phyloP scores from a whole-genome alignment of 2,113 vertebrate species.

The Ailuropoda melanoleuca region DNA sequence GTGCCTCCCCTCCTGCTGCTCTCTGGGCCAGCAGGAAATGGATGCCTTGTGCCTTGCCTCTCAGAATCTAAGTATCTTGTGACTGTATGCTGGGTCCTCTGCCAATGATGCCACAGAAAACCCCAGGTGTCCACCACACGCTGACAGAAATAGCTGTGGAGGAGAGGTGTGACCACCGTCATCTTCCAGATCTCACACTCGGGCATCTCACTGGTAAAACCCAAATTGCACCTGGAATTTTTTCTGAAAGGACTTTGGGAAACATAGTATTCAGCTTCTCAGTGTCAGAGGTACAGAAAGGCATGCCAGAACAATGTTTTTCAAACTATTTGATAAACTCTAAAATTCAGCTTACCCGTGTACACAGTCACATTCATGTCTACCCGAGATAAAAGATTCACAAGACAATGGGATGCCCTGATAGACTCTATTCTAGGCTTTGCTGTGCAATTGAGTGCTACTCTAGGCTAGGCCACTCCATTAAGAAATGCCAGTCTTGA shows the following conservation, averaged over 20 bases:
- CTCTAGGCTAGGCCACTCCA: background rate
- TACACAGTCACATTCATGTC: background rate
- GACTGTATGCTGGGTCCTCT: background rate
- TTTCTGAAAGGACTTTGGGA: background rate
- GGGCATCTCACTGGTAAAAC: background rate
- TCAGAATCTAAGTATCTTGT: background rate
- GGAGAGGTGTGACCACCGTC: background rate
- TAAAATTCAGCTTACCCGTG: background rate
- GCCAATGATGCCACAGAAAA: background rate
- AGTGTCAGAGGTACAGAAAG: background rate
- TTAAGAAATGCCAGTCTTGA: background rate
- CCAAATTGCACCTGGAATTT: background rate
- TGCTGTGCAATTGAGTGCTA: background rate
- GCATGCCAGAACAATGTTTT: background rate
- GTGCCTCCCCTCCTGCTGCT: background rate
- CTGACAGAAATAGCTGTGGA: background rate
- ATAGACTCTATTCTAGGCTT: background rate
- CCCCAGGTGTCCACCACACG: rapidly evolving
- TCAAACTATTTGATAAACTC: background rate
- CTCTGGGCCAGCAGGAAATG: background rate
- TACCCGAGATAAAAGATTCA: background rate
- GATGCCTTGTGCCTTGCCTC: background rate
- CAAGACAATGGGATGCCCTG: background rate
- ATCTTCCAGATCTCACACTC: background rate
- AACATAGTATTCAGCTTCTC: background rate